Conservation (phyloP, 2,888 invertebrate genomes). For the Epirrita christyi region DNA sequence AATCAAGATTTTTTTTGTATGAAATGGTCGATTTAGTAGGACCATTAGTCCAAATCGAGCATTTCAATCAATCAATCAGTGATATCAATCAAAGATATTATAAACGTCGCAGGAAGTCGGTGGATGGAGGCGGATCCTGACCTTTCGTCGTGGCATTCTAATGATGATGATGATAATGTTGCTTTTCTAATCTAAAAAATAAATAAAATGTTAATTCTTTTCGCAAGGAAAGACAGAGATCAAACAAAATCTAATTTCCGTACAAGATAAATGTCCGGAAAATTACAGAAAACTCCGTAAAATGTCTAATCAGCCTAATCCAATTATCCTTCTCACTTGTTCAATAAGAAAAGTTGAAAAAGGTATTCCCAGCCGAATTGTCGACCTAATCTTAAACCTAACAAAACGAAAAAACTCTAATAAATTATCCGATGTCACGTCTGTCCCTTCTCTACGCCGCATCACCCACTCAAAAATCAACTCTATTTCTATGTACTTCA, state of each 20-base stretch:
- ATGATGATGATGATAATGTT: too few species aligned
- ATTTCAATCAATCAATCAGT: too few species aligned
- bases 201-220: not conserved
- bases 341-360: constrained; percentile 41
- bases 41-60: too few species aligned
- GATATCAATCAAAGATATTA: too few species aligned
- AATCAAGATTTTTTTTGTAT: too few species aligned
- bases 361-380: constrained; percentile 46
- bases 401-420: constrained; percentile 52
- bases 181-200: not conserved
- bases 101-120: too few species aligned
- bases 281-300: constrained; percentile 38
- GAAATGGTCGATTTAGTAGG: too few species aligned
- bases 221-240: constrained; percentile 12
- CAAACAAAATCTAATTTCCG: constrained; percentile 35
- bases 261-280: constrained; percentile 39
- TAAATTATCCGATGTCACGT: constrained; percentile 67
- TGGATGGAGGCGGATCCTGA: too few species aligned
- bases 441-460: constrained; percentile 26
- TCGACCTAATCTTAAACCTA: constrained; percentile 48
- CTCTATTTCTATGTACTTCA: constrained; percentile 13
- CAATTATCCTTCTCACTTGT: constrained; percentile 48
- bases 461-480: constrained; percentile 13
- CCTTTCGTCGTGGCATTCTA: too few species aligned
- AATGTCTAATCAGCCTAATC: constrained; percentile 60